Percentiles rank a stretch among this genome's conserved stretches.
Evolutionary conservation across 2,113 vertebrate species (phyloP).

Genomic region (Neomonachus schauinslandi): DNA sequence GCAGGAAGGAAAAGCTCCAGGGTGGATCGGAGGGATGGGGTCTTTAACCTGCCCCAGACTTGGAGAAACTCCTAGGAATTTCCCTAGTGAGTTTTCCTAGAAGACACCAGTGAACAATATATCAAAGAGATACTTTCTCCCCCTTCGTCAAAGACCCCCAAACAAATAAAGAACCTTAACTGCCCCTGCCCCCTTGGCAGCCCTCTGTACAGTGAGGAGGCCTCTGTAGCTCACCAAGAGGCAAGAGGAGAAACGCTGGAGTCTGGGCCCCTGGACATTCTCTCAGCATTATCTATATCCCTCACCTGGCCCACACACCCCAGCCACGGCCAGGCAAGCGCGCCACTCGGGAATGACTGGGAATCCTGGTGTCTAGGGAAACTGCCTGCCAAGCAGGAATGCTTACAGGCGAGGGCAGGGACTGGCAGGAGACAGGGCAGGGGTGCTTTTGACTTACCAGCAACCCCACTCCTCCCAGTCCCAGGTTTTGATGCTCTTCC

Average conservation of each 20-base stretch:
- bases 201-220: neutral
- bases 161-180: neutral
- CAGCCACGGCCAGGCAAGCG: neutral
- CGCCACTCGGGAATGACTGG: neutral
- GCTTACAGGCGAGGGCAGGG: neutral
- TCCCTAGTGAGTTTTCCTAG: neutral
- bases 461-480: constrained; percentile 12
- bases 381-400: neutral
- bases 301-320: neutral
- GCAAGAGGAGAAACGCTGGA: neutral
- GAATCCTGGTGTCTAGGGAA: neutral
- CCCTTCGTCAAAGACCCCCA: neutral
- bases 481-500: constrained; percentile 45
- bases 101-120: neutral
- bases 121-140: neutral
- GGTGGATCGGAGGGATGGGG: neutral
- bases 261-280: neutral
- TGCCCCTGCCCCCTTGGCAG: neutral
- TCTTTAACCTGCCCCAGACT: neutral
- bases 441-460: neutral
- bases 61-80: neutral
- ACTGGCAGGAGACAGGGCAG: neutral
- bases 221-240: neutral
- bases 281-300: neutral
- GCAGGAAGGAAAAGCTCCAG: constrained; percentile 25